Evolutionary conservation across 2,888 invertebrate species (phyloP).

Genomic region (Eupeodes latifasciatus): DNA sequence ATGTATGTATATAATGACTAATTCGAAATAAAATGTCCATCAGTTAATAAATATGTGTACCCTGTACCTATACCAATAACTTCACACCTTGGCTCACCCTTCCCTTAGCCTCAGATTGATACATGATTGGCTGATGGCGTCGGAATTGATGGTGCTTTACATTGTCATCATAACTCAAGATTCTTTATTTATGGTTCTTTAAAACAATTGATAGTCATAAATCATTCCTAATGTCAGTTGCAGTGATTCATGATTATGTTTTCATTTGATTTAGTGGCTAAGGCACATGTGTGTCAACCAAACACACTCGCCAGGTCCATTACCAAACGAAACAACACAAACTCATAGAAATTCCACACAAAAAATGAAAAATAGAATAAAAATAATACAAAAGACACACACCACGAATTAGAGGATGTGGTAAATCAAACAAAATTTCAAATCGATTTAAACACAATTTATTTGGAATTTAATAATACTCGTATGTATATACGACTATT

Average conservation of each 20-base stretch:
- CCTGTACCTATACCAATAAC: background rate
- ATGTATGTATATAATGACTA: background rate
- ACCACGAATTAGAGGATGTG: slow-evolving; percentile 33
- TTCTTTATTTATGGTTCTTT: slow-evolving; percentile 61
- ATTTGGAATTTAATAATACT: slow-evolving; percentile 14
- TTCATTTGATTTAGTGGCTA: slow-evolving; percentile 70
- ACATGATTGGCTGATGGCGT: slow-evolving; percentile 56
- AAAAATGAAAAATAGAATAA: slow-evolving; percentile 34
- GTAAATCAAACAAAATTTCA: slow-evolving; percentile 54
- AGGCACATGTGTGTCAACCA: slow-evolving; percentile 60
- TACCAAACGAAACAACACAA: slow-evolving; percentile 50
- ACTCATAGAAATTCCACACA: background rate
- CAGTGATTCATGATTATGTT: slow-evolving; percentile 74
- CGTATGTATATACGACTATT: background rate
- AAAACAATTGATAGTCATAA: slow-evolving; percentile 73
- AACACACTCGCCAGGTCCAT: slow-evolving; percentile 32
- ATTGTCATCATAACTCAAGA: slow-evolving; percentile 72
- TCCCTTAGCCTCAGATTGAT: slow-evolving; percentile 44
- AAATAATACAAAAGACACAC: background rate
- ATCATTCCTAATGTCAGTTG: slow-evolving; percentile 62
- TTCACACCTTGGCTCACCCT: slow-evolving; percentile 5
- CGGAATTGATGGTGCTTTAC: slow-evolving; percentile 62
- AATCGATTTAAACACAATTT: slow-evolving; percentile 50
- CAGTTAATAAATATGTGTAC: background rate
- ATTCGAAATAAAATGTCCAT: background rate